Percentiles rank a stretch among this genome's conserved stretches.
Conservation (phyloP, 2,797 vertebrate genomes). For the Etheostoma nigrum region DNA sequence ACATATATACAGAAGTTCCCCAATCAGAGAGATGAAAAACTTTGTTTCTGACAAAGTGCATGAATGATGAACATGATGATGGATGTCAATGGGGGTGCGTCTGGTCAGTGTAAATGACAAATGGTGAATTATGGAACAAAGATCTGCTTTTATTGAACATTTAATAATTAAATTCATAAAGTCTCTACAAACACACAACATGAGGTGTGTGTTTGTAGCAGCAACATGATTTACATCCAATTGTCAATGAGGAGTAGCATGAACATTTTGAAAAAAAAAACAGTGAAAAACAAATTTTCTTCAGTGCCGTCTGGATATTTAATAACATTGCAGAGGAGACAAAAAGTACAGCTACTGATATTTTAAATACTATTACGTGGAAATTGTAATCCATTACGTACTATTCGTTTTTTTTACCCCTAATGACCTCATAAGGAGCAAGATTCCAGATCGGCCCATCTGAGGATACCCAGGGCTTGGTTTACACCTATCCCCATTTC, state of each 20-base stretch:
- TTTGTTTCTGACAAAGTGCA: neutral
- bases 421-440: too few species aligned
- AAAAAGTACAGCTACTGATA: neutral
- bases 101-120: neutral
- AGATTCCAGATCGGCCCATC: too few species aligned
- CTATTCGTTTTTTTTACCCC: too few species aligned
- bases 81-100: neutral
- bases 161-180: neutral
- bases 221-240: neutral
- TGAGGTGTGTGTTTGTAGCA: neutral
- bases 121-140: neutral
- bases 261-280: fast-evolving
- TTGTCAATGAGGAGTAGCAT: neutral
- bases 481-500: too few species aligned
- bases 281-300: too few species aligned
- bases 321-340: neutral
- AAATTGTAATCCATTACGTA: neutral
- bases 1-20: too few species aligned
- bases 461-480: too few species aligned
- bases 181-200: neutral
- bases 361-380: neutral
- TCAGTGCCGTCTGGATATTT: neutral
- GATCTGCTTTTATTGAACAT: neutral
- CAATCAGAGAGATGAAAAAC: too few species aligned
- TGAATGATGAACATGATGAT: neutral